Percentiles rank a stretch among this genome's conserved stretches.
Conservation (phyloP, 1,140 invertebrate species). For the Apis mellifera region DNA sequence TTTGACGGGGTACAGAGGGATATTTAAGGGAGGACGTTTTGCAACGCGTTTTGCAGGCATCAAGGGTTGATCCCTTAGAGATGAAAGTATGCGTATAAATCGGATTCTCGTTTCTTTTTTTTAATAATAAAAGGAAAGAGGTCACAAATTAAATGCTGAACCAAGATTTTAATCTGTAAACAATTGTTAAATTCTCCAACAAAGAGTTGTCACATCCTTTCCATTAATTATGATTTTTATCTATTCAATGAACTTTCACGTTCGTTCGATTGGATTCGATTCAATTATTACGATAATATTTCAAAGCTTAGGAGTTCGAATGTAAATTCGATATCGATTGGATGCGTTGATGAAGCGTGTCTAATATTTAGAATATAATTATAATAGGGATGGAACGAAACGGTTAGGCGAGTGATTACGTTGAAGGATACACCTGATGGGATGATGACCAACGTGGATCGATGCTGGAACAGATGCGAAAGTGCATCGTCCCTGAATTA, state of each 20-base stretch:
- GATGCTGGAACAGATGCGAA: slow-evolving; percentile 58
- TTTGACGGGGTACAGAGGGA: slow-evolving; percentile 1
- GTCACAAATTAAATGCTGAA: too few relatives aligned
- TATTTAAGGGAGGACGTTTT: background rate
- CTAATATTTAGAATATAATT: background rate
- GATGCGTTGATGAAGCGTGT: background rate
- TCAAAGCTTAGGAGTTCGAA: too few relatives aligned
- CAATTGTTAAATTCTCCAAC: too few relatives aligned
- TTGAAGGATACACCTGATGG: slow-evolving; percentile 40
- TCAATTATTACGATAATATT: too few relatives aligned
- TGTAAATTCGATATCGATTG: too few relatives aligned
- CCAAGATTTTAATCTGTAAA: too few relatives aligned
- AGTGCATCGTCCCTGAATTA: slow-evolving; percentile 56
- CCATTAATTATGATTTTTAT: too few relatives aligned
- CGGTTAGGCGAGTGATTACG: slow-evolving; percentile 16
- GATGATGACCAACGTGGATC: slow-evolving; percentile 57
- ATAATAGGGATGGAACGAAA: background rate
- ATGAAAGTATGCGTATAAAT: background rate
- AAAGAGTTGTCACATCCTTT: too few relatives aligned
- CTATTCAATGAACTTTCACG: too few relatives aligned
- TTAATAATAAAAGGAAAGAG: too few relatives aligned
- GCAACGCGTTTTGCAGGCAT: background rate
- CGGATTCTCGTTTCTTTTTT: too few relatives aligned
- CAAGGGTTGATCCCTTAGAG: background rate
- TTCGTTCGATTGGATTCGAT: too few relatives aligned